Evolutionary conservation across 2,797 vertebrate genomes (phyloP).

Genomic region (Paramormyrops hopkinsi): DNA sequence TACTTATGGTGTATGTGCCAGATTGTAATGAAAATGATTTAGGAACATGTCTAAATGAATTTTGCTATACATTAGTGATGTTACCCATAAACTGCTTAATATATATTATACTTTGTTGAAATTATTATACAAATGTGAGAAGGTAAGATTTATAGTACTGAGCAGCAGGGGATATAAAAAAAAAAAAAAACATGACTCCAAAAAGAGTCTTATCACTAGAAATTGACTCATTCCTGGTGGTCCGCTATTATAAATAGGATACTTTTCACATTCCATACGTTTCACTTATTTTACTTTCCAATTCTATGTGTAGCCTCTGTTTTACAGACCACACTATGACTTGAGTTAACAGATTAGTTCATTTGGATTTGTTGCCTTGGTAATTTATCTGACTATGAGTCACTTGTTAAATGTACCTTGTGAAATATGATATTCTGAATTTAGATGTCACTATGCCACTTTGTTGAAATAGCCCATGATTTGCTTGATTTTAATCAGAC

Average conservation of each 20-base stretch:
- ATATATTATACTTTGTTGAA: background rate
- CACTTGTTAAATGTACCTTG: background rate
- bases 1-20: background rate
- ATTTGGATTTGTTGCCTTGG: constrained; percentile 8
- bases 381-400: constrained; percentile 3
- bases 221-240: background rate
- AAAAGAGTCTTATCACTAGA: background rate
- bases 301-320: background rate
- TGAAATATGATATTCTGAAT: constrained; percentile 4
- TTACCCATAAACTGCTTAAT: background rate
- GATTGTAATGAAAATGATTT: constrained; percentile 1
- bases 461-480: background rate
- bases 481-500: background rate
- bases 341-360: background rate
- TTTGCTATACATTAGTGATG: constrained; percentile 1
- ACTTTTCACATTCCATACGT: background rate
- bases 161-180: background rate
- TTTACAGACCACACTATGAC: background rate
- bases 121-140: background rate
- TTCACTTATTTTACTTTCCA: background rate
- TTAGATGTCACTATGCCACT: background rate
- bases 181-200: background rate
- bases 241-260: background rate
- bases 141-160: background rate
- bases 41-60: background rate